These are phyloP conservation scores for Diachrysia chrysitis DNA, from an alignment of 2,888 invertebrate genomes.

Conservation along the genomic window DNA sequence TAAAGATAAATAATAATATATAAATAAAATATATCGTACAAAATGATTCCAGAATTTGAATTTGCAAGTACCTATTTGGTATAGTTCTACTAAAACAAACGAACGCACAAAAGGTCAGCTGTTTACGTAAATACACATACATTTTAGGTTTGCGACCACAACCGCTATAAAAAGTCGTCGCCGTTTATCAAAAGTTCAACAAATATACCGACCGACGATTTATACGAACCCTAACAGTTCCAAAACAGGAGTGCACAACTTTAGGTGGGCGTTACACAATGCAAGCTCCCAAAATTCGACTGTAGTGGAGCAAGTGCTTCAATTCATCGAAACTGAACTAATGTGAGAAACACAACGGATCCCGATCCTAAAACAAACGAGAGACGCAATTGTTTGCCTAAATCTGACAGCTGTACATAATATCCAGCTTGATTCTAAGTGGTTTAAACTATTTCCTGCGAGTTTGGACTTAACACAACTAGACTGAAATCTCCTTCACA, in stretches of 20 bases:
- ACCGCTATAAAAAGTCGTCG: slow-evolving; percentile 12
- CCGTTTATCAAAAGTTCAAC: slow-evolving; percentile 20
- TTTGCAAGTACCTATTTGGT: not conserved
- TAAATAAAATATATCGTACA: too few relatives aligned
- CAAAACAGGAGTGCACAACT: slow-evolving; percentile 44
- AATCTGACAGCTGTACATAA: slow-evolving; percentile 82
- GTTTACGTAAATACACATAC: not conserved
- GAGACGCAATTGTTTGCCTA: slow-evolving; percentile 77
- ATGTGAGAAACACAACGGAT: slow-evolving; percentile 80
- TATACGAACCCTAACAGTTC: slow-evolving; percentile 34
- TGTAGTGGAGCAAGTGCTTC: slow-evolving; percentile 69
- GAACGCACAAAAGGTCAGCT: not conserved
- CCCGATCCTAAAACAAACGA: slow-evolving; percentile 70
- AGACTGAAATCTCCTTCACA: not conserved
- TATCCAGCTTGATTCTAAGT: slow-evolving; percentile 66
- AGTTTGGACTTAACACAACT: slow-evolving; percentile 13
- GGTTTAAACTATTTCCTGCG: slow-evolving; percentile 45
- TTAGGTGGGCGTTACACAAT: slow-evolving; percentile 52
- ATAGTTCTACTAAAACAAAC: not conserved
- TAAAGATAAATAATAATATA: not conserved
- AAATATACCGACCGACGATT: slow-evolving; percentile 42
- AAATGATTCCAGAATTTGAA: not conserved
- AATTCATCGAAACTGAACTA: slow-evolving; percentile 81
- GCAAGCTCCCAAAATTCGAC: slow-evolving; percentile 58
- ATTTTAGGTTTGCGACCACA: not conserved